Evolutionary conservation across 2,113 vertebrate species (phyloP).

Genomic region (Daphoenositta chrysoptera): DNA sequence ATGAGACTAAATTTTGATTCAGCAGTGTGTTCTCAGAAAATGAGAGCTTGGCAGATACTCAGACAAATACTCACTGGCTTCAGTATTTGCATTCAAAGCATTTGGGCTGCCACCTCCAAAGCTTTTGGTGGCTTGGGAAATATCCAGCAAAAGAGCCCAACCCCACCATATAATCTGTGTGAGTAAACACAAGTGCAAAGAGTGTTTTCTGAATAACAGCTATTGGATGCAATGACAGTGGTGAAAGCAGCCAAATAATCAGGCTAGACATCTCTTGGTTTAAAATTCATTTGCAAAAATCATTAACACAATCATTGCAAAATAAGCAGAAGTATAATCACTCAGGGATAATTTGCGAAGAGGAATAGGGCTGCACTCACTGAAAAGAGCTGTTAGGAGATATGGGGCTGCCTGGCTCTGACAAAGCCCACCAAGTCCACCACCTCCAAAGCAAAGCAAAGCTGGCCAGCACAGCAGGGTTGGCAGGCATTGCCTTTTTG

Average conservation of each 20-base stretch:
- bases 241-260: slow-evolving; percentile 50
- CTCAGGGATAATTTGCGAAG: not conserved
- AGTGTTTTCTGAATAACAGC: slow-evolving; percentile 32
- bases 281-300: slow-evolving; percentile 56
- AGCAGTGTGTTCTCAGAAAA: slow-evolving; percentile 16
- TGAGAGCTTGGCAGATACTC: slow-evolving; percentile 28
- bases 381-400: not conserved
- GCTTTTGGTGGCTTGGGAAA: slow-evolving; percentile 30
- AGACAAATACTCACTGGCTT: not conserved
- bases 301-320: slow-evolving; percentile 39
- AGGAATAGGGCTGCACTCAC: not conserved
- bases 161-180: not conserved
- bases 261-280: slow-evolving; percentile 34
- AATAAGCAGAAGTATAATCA: slow-evolving; percentile 44
- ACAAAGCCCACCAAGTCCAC: not conserved
- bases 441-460: not conserved
- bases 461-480: not conserved
- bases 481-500: not conserved
- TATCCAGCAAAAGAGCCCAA: slow-evolving; percentile 26
- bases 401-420: not conserved
- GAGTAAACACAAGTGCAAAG: slow-evolving; percentile 46
- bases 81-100: not conserved
- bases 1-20: slow-evolving; percentile 46
- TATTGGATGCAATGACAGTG: not conserved
- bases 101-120: slow-evolving; percentile 33